Base-by-base conservation (phyloP, 2,113 vertebrate species). In the Mus pahari region DNA sequence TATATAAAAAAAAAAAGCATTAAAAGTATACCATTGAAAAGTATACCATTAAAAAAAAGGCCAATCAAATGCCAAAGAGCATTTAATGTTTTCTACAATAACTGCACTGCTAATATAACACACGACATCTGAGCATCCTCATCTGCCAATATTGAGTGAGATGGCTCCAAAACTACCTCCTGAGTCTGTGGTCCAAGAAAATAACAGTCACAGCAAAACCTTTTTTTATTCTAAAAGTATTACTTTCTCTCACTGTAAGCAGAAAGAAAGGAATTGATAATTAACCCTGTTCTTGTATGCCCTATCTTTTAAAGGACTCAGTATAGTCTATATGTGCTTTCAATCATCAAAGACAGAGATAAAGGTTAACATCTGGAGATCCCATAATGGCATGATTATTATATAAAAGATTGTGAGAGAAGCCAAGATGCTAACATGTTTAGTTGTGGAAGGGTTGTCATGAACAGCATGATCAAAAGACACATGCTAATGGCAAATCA, bases 201-300 rank as follows among this genome's bases (percentile, higher is more conserved):
- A 70, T 77, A 84, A 78, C 39, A 14, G 60, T 68, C 60, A 48
- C 31, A n/a, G 28, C 39, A 73, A n/a, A 75, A 20, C 78, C 24
- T 39, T 86, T 66, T 66, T 31, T 77, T 77, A 50, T 77, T 87
- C n/a, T 71, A 50, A 28, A 24, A 31, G 64, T 87, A 33, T n/a
- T 45, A 66, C 86, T 96, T 83, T 89, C 71, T 84, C 16, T 92
- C n/a, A 48, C 33, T 86, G 89, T 86, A 64, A 92, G 64, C 48
- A 39, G 11, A 91, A 20, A 70, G 17, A 86, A 90, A 90, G 36
- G 6, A 91, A 89, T 68, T 45, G 39, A 20, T 58, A 8, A 55
- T 19, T 13, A 68, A 71, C 62, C 28, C 71, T 64, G 10, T 24
- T 28, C 13, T 88, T 9, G 13, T 31, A 50, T 31, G 9, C 62